Evolutionary conservation across 1,140 invertebrate genomes (phyloP), one percentile per base, ranked within the genome.

Genomic region (Drosophila arawakana): DNA sequence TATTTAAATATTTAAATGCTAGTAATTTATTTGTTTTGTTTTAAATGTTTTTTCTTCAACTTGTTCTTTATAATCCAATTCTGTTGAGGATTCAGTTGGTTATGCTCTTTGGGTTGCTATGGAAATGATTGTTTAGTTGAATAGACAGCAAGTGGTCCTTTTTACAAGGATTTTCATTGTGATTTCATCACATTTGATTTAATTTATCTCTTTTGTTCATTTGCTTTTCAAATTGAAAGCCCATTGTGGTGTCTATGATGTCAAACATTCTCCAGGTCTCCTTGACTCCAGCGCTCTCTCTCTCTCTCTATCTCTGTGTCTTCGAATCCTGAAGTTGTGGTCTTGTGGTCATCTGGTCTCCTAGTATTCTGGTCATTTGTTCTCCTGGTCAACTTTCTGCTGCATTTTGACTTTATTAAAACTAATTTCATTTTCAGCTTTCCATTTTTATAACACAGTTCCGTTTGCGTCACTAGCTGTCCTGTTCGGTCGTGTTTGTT

Each of bases 351-450:
- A 5, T 6, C 25, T 30, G 25, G 25, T 30, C 4, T 30, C 25
- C 25, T 30, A 2, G 25, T 6, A 30, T 30, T 35, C 21, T 39
- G 30, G 21, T 68, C 21, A 25, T 39, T 6, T 52, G 8, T 6
- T 57, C 43, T 37, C n/a, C 34, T 34, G 46, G 35, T 52, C 34
- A 18, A 50, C 73, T 80, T 83, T 72, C 76, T 88, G 70, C 79
- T 73, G 76, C 72, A 80, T 88, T 86, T 83, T 79, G 72, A 82
- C 83, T 88, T 88, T 88, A 88, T 88, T 88, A 80, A 83, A 88
- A 88, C 77, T 88, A 77, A 80, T 88, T 86, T 62, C 68, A 82
- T 83, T 77, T 88, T 74, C 69, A 77, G 69, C 66, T 74, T 73
- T 83, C 77, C 67, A 37, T 76, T 81, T 30, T 81, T 81, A 69